These are phyloP conservation scores for Phallusia fumigata DNA, from an alignment of 23 tunicate genomes.

Conservation along the genomic window DNA sequence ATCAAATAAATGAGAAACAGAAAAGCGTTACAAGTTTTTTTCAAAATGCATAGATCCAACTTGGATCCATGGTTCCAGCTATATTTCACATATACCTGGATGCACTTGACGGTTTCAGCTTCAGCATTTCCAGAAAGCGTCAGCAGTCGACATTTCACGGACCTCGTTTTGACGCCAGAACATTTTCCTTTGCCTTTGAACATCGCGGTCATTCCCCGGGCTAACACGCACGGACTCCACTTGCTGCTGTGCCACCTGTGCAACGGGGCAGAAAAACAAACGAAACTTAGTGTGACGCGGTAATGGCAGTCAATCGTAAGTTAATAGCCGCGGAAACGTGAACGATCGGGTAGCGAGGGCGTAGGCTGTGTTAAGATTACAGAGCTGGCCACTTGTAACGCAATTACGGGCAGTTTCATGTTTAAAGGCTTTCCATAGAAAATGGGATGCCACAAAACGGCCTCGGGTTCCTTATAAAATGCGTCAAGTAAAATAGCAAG, in stretches of 20 bases:
- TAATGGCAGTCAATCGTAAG: neutral
- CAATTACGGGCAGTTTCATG: neutral
- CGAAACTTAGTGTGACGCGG: too few species aligned
- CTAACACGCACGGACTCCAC: conserved; percentile 60
- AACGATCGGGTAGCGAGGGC: neutral
- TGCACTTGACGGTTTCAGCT: conserved; percentile 16
- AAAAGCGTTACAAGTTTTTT: too few species aligned
- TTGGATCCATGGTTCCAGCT: too few species aligned
- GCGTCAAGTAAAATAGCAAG: too few species aligned
- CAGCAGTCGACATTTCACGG: conserved; percentile 34
- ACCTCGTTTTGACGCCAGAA: conserved; percentile 53
- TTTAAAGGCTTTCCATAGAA: neutral
- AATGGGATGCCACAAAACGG: too few species aligned
- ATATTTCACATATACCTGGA: conserved; percentile 16
- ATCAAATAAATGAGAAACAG: too few species aligned
- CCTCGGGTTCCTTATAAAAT: too few species aligned
- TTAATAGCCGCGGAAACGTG: neutral
- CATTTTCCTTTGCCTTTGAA: conserved; percentile 35
- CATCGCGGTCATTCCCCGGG: conserved; percentile 30
- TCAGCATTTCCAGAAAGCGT: conserved; percentile 14
- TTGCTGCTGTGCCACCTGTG: conserved; percentile 64
- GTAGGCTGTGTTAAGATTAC: neutral
- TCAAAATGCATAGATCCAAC: too few species aligned
- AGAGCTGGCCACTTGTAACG: neutral
- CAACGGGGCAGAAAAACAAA: too few species aligned